Evolutionary conservation across 2,113 vertebrate species (phyloP), one percentile per base, ranked within the genome.

Genomic region (Zapus hudsonius): DNA sequence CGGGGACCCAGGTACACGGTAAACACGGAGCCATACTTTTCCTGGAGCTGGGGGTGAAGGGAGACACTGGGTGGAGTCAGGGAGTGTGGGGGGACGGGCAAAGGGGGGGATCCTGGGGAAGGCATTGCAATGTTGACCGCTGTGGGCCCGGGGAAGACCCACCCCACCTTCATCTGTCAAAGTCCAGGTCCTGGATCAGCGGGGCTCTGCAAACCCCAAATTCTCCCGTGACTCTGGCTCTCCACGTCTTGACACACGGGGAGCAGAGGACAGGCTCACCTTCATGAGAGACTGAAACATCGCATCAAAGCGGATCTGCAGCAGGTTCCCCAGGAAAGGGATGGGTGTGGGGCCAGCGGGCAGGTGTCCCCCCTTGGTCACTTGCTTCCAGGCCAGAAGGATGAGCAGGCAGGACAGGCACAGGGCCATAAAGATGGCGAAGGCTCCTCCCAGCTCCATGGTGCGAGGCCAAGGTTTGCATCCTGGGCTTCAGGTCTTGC

Each of bases 21-120:
- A 91, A 97, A 98, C 55, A 98, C 81, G 1, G 97, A 84, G 2
- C 98, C 97, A 2, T 98, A 98, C 80, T 97, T 97, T 81, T 98
- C 93, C 66, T 59, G 96, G 70, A 98, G 95, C 98, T 98, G 87
- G 1, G 23, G 80, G 15, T 40, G 36, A 85, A 81, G 57, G n/a
- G 78, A 79, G 52, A 84, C 22, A 23, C 3, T 38, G 73, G n/a
- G 66, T 1, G 6, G n/a, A 20, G 29, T 36, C 31, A 67, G 70
- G 44, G 19, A 36, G n/a, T n/a, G n/a, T n/a, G n/a, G n/a, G n/a
- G n/a, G n/a, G 52, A 52, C 52, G 16, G 52, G 16, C 12, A 13
- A 52, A 13, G n/a, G 59, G 70, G 95, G 17, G 8, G 38, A n/a
- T 61, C 12, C 0, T 40, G 33, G 73, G 25, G 7, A 25, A 4